Conservation (phyloP, 2,888 invertebrate genomes). For the Drosophila planitibia region DNA sequence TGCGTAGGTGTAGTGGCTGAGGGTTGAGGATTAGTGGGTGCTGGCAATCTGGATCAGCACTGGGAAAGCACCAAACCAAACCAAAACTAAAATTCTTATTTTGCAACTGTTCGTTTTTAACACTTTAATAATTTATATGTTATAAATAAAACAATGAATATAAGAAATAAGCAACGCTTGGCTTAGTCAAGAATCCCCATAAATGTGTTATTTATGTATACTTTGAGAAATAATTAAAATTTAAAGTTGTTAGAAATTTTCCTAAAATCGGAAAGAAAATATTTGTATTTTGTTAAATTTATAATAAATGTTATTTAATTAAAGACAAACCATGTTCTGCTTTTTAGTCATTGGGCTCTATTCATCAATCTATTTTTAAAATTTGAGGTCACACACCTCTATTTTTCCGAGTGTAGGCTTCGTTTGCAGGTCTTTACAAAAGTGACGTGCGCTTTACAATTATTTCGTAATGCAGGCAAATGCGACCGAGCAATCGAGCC, state of each 20-base stretch:
- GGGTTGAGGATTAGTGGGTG: constrained; percentile 2
- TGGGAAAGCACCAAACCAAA: not conserved
- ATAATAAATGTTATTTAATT: not conserved
- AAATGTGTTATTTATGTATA: not conserved
- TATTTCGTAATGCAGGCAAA: constrained; percentile 80
- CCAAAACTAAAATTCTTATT: not conserved
- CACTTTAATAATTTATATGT: not conserved
- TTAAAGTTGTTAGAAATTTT: not conserved
- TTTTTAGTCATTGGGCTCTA: not conserved
- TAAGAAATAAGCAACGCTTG: not conserved
- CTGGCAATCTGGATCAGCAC: constrained; percentile 20
- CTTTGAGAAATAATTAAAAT: not conserved
- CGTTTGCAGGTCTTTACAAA: constrained; percentile 75
- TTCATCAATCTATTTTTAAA: not conserved
- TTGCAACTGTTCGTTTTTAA: not conserved
- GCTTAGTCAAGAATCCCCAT: not conserved
- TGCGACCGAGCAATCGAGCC: constrained; percentile 68
- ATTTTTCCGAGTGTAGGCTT: constrained; percentile 22
- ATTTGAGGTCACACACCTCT: not conserved
- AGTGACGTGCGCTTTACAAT: constrained; percentile 80
- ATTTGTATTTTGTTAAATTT: not conserved
- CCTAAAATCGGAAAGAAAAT: not conserved
- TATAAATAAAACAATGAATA: not conserved
- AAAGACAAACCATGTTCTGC: not conserved
- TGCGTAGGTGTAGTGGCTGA: constrained; percentile 1